Base-by-base conservation (phyloP, 2,113 vertebrate species). In the Hucho hucho region DNA sequence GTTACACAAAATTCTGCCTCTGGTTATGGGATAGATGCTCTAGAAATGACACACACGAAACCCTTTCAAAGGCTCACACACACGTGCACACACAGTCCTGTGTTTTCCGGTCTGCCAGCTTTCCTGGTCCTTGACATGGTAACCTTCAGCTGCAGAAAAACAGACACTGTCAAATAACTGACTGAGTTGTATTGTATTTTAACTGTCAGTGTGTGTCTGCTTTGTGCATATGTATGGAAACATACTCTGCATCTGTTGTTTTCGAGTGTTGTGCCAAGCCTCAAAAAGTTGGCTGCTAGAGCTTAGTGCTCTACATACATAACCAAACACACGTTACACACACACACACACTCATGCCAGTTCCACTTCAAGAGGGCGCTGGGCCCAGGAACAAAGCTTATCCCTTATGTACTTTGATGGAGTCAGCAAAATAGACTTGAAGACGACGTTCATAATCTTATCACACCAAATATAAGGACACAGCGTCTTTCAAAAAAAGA, bases 1-100 rank as follows among this genome's bases (percentile, higher is more conserved):
- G 97, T 96, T 96, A 95, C 96, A 98, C 97, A 98, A 95, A 95
- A 95, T 97, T 99, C 97, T 99, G 97, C 97, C 97, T 95, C 94
- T 95, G 94, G 95, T 96, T 53, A 96, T 92, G 95, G 94, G 95
- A 98, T 96, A 95, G 90, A 93, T 93, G 95, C 93, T 95, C 90
- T 94, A 94, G 94, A 92, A 94, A 92, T 92, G 91, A 75, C 75
- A 78, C 93, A 93, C 93, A 93, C 94, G n/a, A 32, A 32, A 95
- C 93, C 92, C 93, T 94, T 91, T 91, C 91, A 90, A 94, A 95
- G 92, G 95, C 93, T 93, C 91, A 91, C 79, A 76, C 93, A 94
- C 93, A 94, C 94, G n/a, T n/a, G 92, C 94, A 92, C 90, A 89
- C 65, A 76, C 93, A 91, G 90, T 90, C 93, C 92, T 93, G 90